Evolutionary conservation across 2,888 invertebrate genomes (phyloP), one percentile per base, ranked within the genome.

Genomic region (Seira ritae): DNA sequence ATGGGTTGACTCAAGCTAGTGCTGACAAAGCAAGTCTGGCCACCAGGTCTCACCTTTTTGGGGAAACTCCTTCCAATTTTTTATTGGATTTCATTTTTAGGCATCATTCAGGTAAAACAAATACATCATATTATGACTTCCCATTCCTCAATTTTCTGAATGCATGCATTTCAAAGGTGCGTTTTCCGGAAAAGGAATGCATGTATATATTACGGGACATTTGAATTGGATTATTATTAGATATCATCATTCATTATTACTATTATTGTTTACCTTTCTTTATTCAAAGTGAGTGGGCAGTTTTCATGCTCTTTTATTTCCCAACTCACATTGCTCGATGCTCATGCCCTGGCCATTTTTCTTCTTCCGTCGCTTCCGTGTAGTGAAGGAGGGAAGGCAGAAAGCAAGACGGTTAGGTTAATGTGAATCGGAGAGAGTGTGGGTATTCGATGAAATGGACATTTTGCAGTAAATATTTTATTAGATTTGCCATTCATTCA

Each of bases 401-500:
- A 50, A 50, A 8, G 31, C 31, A 31, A 31, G 31, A 31, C 31
- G 31, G 31, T n/a, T n/a, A n/a, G 8, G 31, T 31, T 31, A 8
- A 31, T 31, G 31, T 31, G 31, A 31, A 31, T 2, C 31, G 31
- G 50, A 65, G 15, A 1, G 46, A 24, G 46, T 4, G 15, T 65
- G 19, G 4, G 0, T 23, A 55, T 20, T 19, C 24, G 17, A 70
- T 46, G 37, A 81, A 66, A 75, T 70, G 81, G 70, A 71, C 76
- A n/a, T 50, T 50, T 71, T 67, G 81, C 67, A 66, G 71, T 81
- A 71, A 75, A 81, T 81, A 81, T 81, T 81, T 81, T 76, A 81
- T 76, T 50, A 76, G 75, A 81, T 67, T 81, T 55, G 60, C 81
- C 75, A 50, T 50, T 50, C 50, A 50, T 31, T 31, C 31, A 31